phyloP scores from a whole-genome alignment of 2,113 vertebrate species.

The Perccottus glenii region DNA sequence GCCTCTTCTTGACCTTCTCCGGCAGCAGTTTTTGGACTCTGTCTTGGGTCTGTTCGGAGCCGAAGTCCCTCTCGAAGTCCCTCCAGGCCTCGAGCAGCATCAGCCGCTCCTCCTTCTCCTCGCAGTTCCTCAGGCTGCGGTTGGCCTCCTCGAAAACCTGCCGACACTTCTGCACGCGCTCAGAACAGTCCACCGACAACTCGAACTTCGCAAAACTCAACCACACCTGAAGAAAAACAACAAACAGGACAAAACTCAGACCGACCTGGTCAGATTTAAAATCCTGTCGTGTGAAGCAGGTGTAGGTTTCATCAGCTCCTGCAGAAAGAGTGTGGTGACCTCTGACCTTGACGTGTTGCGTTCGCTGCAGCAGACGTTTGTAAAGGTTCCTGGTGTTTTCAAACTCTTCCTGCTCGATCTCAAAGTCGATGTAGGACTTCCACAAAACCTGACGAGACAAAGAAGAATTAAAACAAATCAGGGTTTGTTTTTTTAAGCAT shows the following conservation, averaged over 20 bases:
- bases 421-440: slow-evolving; percentile 99
- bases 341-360: slow-evolving; percentile 94
- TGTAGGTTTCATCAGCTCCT: too few relatives aligned
- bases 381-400: slow-evolving; percentile 93
- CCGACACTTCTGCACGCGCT: slow-evolving; percentile 83
- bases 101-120: slow-evolving; percentile 96
- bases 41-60: slow-evolving; percentile 79
- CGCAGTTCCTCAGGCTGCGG: slow-evolving; percentile 89
- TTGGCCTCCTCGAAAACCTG: slow-evolving; percentile 96
- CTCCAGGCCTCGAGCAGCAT: slow-evolving; percentile 97
- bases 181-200: slow-evolving; percentile 82
- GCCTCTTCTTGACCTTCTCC: slow-evolving; percentile 98
- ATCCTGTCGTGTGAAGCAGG: too few relatives aligned
- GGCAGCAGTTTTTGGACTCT: slow-evolving; percentile 93
- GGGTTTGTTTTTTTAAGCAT: too few relatives aligned
- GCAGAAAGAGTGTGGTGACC: too few relatives aligned
- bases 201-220: slow-evolving; percentile 97
- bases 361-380: slow-evolving; percentile 89
- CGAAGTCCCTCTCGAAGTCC: slow-evolving; percentile 89
- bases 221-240: slow-evolving; percentile 85
- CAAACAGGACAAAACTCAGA: neutral
- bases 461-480: neutral
- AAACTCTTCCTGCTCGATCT: slow-evolving; percentile 97
- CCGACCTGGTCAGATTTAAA: neutral
- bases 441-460: slow-evolving; percentile 87